Evolutionary conservation across 2,113 vertebrate species (phyloP).

Genomic region (Onychorhynchus coronatus): DNA sequence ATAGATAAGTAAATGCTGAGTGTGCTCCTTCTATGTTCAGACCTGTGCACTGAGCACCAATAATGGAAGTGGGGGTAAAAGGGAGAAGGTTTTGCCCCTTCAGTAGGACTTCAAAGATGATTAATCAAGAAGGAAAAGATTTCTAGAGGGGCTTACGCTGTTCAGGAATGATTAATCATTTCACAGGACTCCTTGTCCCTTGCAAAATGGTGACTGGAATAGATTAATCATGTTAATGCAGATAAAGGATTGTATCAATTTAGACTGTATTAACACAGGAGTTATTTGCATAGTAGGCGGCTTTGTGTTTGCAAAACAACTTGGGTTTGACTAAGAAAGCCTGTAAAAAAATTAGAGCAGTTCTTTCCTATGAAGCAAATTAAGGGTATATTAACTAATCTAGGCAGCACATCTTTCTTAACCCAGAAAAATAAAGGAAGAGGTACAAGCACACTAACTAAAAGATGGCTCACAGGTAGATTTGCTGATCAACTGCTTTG

Average conservation of each 20-base stretch:
- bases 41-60: slow-evolving; percentile 44
- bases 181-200: slow-evolving; percentile 60
- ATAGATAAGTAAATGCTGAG: slow-evolving; percentile 70
- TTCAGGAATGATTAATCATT: slow-evolving; percentile 77
- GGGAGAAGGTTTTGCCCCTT: slow-evolving; percentile 46
- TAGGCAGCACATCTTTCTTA: not conserved
- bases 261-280: slow-evolving; percentile 61
- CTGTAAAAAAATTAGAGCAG: not conserved
- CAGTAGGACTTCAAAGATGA: slow-evolving; percentile 72
- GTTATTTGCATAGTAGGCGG: slow-evolving; percentile 71
- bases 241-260: slow-evolving; percentile 69
- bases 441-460: not conserved
- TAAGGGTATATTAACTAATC: slow-evolving; percentile 13
- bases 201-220: slow-evolving; percentile 69
- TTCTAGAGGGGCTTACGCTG: slow-evolving; percentile 67
- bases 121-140: slow-evolving; percentile 69
- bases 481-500: not conserved
- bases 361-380: not conserved
- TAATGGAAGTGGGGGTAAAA: slow-evolving; percentile 58
- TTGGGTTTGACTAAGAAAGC: slow-evolving; percentile 16
- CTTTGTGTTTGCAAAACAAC: slow-evolving; percentile 63
- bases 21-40: slow-evolving; percentile 51
- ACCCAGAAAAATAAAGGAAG: not conserved
- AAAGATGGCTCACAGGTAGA: not conserved
- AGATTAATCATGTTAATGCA: slow-evolving; percentile 74